A percentile compares a stretch with the other conserved stretches of the same genome.
These are phyloP conservation scores for Heliconius congener DNA, from an alignment of 1,140 invertebrate genomes.

Conservation along the genomic window DNA sequence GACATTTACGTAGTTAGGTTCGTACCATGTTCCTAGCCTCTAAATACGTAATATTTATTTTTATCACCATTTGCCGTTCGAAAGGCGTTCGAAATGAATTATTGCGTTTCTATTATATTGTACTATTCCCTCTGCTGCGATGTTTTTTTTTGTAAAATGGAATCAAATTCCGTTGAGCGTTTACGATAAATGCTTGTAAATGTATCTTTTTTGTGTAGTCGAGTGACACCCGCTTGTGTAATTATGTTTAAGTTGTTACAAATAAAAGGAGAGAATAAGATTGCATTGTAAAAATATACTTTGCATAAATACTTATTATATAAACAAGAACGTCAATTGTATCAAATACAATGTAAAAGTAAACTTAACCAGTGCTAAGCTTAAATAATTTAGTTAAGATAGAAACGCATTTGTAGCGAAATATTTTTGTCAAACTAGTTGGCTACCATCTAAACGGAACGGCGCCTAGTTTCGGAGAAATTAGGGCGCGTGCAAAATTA, in stretches of 20 bases:
- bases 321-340: slow-evolving; percentile 71
- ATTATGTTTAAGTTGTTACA: slow-evolving; percentile 69
- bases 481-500: slow-evolving; percentile 5
- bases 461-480: not conserved
- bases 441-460: slow-evolving; percentile 31
- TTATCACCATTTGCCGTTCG: slow-evolving; percentile 40
- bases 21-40: slow-evolving; percentile 68
- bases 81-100: slow-evolving; percentile 35
- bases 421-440: slow-evolving; percentile 41
- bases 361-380: slow-evolving; percentile 59
- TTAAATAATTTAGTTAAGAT: slow-evolving; percentile 60
- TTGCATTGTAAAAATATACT: slow-evolving; percentile 74
- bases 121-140: slow-evolving; percentile 39
- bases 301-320: slow-evolving; percentile 66
- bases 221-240: slow-evolving; percentile 55
- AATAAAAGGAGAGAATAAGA: slow-evolving; percentile 79
- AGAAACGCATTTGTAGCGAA: slow-evolving; percentile 40
- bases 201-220: slow-evolving; percentile 43
- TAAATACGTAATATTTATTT: slow-evolving; percentile 62
- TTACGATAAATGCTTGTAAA: slow-evolving; percentile 35
- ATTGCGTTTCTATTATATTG: slow-evolving; percentile 38
- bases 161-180: slow-evolving; percentile 57
- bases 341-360: slow-evolving; percentile 73
- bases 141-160: slow-evolving; percentile 41
- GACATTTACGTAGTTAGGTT: slow-evolving; percentile 54